Evolutionary conservation across 2,113 vertebrate species (phyloP), one percentile per base, ranked within the genome.

Genomic region (Oreochromis spilurus): DNA sequence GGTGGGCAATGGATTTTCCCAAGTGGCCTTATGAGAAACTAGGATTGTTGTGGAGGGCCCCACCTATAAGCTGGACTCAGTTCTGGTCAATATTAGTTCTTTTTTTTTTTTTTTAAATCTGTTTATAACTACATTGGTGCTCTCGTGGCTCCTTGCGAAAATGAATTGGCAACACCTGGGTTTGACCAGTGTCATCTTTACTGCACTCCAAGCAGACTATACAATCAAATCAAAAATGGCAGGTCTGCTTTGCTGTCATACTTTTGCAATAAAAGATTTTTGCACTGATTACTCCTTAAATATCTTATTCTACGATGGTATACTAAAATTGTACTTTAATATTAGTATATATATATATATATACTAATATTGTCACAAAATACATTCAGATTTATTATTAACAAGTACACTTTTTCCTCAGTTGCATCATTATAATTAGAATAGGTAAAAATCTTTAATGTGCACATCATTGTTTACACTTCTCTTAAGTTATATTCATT

Each of bases 271-370:
- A 36, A 60, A 60, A 17, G 3, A 21, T 11, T 53, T 60, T 58
- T 58, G 57, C 26, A 58, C 8, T 58, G 13, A 29, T 58, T 58
- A 16, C 7, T 58, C 4, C 13, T 58, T 58, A 58, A 58, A 58
- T 58, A 24, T 58, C 13, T 5, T 58, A 58, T 29, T 58, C 26
- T 16, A 58, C 13, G 3, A 58, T 5, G 24, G 29, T 58, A 58
- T 57, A 29, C 55, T 58, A 58, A 58, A 58, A 58, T 29, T 29
- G 55, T 58, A 58, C 24, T 29, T 29, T 8, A 8, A 57, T 14
- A 14, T 13, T 21, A 53, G 12, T 0, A 8, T 1, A 8, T 4
- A 8, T 4, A 4, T n/a, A n/a, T 12, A 4, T 9, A 5, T 2
- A 13, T 13, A 13, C 5, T 12, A 13, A 43, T 43, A 13, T 13